phyloP scores from a whole-genome alignment of 2,113 vertebrate genomes.

The Motacilla alba region DNA sequence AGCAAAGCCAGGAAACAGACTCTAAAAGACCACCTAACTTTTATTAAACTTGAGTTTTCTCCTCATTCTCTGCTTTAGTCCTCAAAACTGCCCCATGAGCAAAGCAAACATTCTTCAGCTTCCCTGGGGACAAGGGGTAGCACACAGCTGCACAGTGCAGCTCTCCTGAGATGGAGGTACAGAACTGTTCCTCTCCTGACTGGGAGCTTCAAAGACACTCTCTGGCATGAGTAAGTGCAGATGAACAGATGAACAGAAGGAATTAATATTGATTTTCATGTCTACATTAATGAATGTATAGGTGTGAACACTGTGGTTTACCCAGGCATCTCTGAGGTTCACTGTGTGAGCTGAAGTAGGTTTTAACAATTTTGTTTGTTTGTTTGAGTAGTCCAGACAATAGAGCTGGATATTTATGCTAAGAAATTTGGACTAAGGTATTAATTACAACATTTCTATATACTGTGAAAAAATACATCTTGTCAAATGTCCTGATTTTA shows the following conservation, averaged over 20 bases:
- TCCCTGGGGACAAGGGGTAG: background rate
- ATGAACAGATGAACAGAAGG: background rate
- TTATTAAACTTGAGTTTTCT: background rate
- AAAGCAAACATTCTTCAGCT: background rate
- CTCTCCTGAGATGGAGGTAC: background rate
- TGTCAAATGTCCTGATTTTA: background rate
- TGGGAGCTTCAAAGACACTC: background rate
- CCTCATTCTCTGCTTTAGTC: background rate
- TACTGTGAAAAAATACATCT: background rate
- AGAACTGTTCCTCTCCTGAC: background rate
- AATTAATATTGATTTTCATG: background rate
- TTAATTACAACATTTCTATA: background rate
- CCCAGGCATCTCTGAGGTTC: background rate
- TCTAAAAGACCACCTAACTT: background rate
- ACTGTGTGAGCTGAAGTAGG: background rate
- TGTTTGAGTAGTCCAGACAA: background rate
- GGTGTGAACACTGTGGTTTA: background rate
- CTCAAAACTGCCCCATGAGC: background rate
- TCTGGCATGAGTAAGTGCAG: background rate
- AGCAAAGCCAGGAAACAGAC: background rate
- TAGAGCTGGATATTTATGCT: background rate
- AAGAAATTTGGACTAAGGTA: background rate
- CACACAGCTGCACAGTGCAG: background rate
- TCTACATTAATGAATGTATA: accelerated
- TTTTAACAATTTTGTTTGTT: background rate